Evolutionary conservation across 2,797 vertebrate species (phyloP).

Genomic region (Cirrhinus molitorella): DNA sequence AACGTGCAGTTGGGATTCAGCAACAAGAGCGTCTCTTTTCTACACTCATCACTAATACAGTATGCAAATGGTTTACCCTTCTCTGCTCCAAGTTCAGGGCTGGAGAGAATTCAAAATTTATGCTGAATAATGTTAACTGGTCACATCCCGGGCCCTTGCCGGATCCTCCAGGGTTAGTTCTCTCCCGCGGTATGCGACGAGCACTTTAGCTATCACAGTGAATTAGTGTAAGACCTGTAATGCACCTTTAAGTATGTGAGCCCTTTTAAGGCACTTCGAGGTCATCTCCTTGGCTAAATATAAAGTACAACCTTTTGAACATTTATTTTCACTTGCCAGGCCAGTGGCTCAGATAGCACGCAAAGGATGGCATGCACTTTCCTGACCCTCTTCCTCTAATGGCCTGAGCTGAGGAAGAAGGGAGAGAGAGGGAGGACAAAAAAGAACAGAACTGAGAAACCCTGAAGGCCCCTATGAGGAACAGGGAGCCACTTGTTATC

Average conservation of each 20-base stretch:
- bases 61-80: constrained; percentile 77
- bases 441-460: constrained; percentile 33
- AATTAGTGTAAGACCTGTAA: constrained; percentile 92
- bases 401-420: constrained; percentile 38
- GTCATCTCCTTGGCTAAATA: constrained; percentile 79
- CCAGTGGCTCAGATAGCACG: constrained; percentile 70
- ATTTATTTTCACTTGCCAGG: constrained; percentile 76
- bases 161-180: constrained; percentile 76
- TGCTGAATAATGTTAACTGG: constrained; percentile 86
- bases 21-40: constrained; percentile 69
- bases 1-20: constrained; percentile 60
- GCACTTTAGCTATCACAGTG: constrained; percentile 93
- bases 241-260: constrained; percentile 89
- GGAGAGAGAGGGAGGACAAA: constrained; percentile 25
- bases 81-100: constrained; percentile 66
- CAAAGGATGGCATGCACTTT: constrained; percentile 61
- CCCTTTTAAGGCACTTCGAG: constrained; percentile 86
- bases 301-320: constrained; percentile 80
- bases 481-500: constrained; percentile 33
- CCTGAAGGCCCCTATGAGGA: constrained; percentile 37
- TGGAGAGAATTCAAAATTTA: constrained; percentile 82
- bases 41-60: constrained; percentile 70
- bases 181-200: constrained; percentile 84
- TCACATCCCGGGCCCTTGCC: constrained; percentile 74
- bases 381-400: constrained; percentile 51